phyloP scores from a whole-genome alignment of 1,140 invertebrate genomes.

The Adelges cooleyi region DNA sequence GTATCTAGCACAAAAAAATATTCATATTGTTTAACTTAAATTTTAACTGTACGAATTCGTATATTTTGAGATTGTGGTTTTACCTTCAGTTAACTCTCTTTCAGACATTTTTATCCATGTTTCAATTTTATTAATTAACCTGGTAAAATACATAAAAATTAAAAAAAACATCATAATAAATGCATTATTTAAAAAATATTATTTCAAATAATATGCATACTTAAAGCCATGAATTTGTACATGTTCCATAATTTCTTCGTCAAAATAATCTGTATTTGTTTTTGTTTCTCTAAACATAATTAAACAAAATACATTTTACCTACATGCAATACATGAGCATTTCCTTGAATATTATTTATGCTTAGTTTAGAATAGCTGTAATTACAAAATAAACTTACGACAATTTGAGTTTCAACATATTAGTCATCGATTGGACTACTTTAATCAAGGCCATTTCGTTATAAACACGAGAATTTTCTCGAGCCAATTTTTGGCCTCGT shows the following conservation, averaged over 20 bases:
- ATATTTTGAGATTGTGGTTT: too few species aligned
- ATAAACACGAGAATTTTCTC: conserved; percentile 80
- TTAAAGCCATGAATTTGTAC: conserved; percentile 1
- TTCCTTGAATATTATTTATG: too few species aligned
- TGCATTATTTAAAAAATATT: too few species aligned
- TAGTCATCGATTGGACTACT: conserved; percentile 76
- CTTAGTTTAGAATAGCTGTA: too few species aligned
- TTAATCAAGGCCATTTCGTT: conserved; percentile 90
- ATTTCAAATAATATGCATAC: too few species aligned
- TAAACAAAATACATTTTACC: too few species aligned
- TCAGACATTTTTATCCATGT: conserved; percentile 18
- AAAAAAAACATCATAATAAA: background rate
- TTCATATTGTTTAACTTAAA: too few species aligned
- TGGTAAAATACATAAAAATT: background rate
- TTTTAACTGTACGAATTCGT: too few species aligned
- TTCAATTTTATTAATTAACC: conserved; percentile 19
- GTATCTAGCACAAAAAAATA: too few species aligned
- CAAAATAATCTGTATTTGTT: background rate
- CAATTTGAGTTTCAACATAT: conserved; percentile 41
- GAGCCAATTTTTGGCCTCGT: conserved; percentile 75
- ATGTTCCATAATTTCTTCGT: conserved; percentile 9
- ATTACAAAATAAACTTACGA: conserved; percentile 9
- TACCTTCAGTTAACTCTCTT: conserved; percentile 20
- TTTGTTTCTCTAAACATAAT: background rate
- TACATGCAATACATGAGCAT: too few species aligned